These are phyloP conservation scores for Amphiprion clarkii DNA, from an alignment of 2,797 vertebrate species.

Conservation along the genomic window DNA sequence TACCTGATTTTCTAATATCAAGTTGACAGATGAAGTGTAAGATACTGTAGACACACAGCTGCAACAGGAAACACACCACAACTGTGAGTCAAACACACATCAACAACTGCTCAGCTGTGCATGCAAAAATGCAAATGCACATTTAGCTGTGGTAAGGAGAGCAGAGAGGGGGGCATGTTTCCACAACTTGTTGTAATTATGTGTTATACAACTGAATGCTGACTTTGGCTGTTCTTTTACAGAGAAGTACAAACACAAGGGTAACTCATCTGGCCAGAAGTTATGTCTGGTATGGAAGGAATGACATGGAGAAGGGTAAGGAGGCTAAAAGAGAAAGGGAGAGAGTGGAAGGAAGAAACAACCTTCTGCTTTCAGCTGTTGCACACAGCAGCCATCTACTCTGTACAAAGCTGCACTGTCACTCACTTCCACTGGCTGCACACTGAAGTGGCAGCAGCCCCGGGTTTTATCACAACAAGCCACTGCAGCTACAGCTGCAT, in stretches of 20 bases:
- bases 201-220: constrained; percentile 70
- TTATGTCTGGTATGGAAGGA: constrained; percentile 75
- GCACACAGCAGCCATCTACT: constrained; percentile 21
- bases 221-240: constrained; percentile 66
- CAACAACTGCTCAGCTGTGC: background rate
- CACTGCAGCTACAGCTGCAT: background rate
- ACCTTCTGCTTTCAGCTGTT: constrained; percentile 34
- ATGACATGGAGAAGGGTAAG: constrained; percentile 37
- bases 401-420: constrained; percentile 27
- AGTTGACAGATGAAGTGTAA: background rate
- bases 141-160: constrained; percentile 30
- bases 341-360: constrained; percentile 3
- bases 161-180: constrained; percentile 60
- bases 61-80: too few species aligned
- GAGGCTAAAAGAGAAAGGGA: constrained; percentile 22
- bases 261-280: constrained; percentile 71
- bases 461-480: constrained; percentile 55
- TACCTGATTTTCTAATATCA: background rate
- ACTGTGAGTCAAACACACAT: background rate
- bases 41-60: background rate
- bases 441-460: constrained; percentile 53
- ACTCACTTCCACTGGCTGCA: constrained; percentile 58
- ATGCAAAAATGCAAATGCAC: constrained; percentile 22
- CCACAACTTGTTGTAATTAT: constrained; percentile 74
- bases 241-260: constrained; percentile 38